A percentile compares a stretch with the other conserved stretches of the same genome.
Conservation (phyloP, 2,797 vertebrate genomes). For the Pangasius sanitwongsei region DNA sequence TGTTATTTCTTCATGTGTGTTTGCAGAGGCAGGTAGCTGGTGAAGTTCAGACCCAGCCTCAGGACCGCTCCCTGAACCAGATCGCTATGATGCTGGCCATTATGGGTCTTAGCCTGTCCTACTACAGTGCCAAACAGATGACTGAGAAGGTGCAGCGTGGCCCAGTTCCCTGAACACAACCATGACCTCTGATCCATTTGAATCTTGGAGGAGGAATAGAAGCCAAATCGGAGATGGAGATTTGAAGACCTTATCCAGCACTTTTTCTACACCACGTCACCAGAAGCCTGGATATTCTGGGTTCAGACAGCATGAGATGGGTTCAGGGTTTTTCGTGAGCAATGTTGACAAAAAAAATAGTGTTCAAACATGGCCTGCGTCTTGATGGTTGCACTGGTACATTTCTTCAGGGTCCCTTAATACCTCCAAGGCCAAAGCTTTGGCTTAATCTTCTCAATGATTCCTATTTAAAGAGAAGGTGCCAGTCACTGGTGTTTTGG, state of each 20-base stretch:
- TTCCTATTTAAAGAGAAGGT: constrained; percentile 19
- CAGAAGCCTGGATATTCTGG: constrained; percentile 53
- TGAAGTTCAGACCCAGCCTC: constrained; percentile 80
- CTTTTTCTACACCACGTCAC: constrained; percentile 57
- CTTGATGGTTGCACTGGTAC: constrained; percentile 55
- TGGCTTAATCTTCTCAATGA: constrained; percentile 43
- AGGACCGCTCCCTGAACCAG: constrained; percentile 81
- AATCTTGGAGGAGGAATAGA: constrained; percentile 32
- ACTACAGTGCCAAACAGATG: constrained; percentile 91
- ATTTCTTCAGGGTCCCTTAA: constrained; percentile 30
- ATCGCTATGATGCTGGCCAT: constrained; percentile 90
- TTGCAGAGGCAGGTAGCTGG: constrained; percentile 89
- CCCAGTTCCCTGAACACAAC: constrained; percentile 64
- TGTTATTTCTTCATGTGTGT: background rate
- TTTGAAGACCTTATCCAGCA: constrained; percentile 41
- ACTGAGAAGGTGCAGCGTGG: constrained; percentile 69
- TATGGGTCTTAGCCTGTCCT: constrained; percentile 87
- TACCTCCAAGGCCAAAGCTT: constrained; percentile 35
- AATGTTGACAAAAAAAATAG: background rate
- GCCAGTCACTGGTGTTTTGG: constrained; percentile 37
- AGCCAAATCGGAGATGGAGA: constrained; percentile 25
- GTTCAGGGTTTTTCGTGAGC: constrained; percentile 34
- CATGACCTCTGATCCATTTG: background rate
- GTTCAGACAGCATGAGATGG: constrained; percentile 36
- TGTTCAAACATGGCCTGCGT: constrained; percentile 43